These are phyloP conservation scores for Ceratotherium simum DNA, from an alignment of 2,113 vertebrate genomes.

Conservation along the genomic window DNA sequence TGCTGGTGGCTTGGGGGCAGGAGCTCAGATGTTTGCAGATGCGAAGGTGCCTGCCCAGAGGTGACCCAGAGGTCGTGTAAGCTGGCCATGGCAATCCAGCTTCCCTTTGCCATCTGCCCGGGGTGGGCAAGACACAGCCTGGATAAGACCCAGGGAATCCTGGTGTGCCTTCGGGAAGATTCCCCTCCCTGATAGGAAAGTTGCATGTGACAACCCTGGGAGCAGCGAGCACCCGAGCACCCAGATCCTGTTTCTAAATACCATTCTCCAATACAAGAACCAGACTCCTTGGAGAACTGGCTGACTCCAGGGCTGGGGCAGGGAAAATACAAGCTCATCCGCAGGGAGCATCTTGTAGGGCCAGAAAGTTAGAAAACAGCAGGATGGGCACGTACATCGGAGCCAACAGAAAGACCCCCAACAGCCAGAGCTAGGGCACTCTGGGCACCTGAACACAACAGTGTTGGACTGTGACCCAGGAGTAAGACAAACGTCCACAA, in stretches of 20 bases:
- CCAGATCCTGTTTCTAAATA: not conserved
- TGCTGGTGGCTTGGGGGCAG: not conserved
- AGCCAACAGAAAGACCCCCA: not conserved
- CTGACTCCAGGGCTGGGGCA: not conserved
- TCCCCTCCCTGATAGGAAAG: too few relatives aligned
- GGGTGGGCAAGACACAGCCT: not conserved
- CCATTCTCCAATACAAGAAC: not conserved
- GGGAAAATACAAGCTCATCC: not conserved
- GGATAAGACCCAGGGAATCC: not conserved
- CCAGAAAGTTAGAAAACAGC: not conserved
- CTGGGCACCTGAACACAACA: fast-evolving
- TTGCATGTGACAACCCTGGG: fast-evolving
- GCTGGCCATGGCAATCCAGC: not conserved
- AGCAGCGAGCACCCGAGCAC: too few relatives aligned
- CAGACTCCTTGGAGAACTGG: not conserved
- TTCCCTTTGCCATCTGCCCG: not conserved
- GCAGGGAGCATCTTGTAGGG: fast-evolving
- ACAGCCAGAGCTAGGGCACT: fast-evolving
- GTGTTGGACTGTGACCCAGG: not conserved
- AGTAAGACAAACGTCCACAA: not conserved
- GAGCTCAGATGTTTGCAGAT: not conserved
- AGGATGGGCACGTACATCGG: fast-evolving
- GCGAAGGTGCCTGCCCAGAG: not conserved
- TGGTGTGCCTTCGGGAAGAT: not conserved
- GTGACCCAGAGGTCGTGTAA: not conserved